Base-by-base conservation (phyloP, 1,140 invertebrate genomes). In the Drosophila carrolli region DNA sequence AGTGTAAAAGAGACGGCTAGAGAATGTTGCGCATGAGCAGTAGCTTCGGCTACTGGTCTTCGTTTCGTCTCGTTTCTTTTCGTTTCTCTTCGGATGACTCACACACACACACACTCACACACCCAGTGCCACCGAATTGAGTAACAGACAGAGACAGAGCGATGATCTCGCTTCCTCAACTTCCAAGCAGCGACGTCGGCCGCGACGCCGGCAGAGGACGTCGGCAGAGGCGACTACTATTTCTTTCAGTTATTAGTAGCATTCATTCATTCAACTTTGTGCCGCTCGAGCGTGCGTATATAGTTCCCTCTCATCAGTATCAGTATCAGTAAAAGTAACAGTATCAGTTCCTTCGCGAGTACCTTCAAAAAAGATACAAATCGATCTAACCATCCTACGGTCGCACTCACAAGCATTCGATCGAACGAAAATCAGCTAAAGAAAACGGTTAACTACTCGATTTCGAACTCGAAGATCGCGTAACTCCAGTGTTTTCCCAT, bases 31-130 rank as follows among this genome's bases (percentile, higher is more conserved):
- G 84, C 84, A 89, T 68, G 57, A 84, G 82, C 83, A 83, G 82
- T 79, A 83, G 83, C 90, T 88, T 91, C 90, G 90, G 90, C 90
- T 91, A 88, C 90, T 78, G 90, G 90, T 86, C 78, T 90, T 90
- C 60, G 65, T 66, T 68, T 67, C 46, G 63, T 61, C 53, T 41
- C 27, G 56, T 59, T 67, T 32, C 29, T 62, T 51, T 58, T 76
- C 41, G 44, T 54, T 71, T 71, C 54, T 19, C 60, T 85, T 65
- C 59, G 60, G 53, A 82, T 86, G 82, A 86, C 83, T 88, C 82
- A 86, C 82, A 78, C 70, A 82, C 79, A 72, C 53, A 54, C 35
- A 70, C 48, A 63, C 59, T 54, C 27, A 74, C 46, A 63, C 16
- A 78, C 46, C 53, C 40, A 66, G 55, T 53, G 51, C 71, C 62